These are phyloP conservation scores for Conus canariensis DNA, from an alignment of 2,888 invertebrate genomes.

Conservation along the genomic window DNA sequence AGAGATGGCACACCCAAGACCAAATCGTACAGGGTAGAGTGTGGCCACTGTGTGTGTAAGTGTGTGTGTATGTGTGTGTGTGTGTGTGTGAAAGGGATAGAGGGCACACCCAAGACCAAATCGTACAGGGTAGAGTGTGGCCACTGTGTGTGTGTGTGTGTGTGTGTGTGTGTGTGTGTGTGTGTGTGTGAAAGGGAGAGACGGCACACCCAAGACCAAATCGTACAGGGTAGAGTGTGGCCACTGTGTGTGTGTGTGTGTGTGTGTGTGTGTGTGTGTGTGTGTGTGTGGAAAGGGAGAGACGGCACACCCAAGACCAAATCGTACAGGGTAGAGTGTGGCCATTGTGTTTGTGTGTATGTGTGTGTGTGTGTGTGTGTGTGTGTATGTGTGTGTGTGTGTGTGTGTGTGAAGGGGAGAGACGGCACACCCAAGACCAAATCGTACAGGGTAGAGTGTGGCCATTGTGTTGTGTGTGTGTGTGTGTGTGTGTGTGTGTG, in stretches of 20 bases:
- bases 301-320: too few species aligned
- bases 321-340: too few species aligned
- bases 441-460: not conserved
- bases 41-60: not conserved
- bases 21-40: not conserved
- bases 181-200: not conserved
- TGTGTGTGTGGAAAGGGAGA: not conserved
- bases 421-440: too few species aligned
- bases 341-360: conserved; percentile 15
- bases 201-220: too few species aligned
- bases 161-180: not conserved
- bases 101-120: not conserved
- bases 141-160: not conserved
- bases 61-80: conserved; percentile 16
- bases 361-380: conserved; percentile 3
- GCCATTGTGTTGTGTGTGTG: too few species aligned
- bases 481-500: too few species aligned
- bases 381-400: too few species aligned
- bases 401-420: too few species aligned
- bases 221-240: too few species aligned
- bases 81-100: not conserved
- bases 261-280: not conserved
- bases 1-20: not conserved
- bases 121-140: not conserved
- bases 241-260: too few species aligned